Conservation (phyloP, 2,113 vertebrate genomes). For the Mesocricetus auratus region DNA sequence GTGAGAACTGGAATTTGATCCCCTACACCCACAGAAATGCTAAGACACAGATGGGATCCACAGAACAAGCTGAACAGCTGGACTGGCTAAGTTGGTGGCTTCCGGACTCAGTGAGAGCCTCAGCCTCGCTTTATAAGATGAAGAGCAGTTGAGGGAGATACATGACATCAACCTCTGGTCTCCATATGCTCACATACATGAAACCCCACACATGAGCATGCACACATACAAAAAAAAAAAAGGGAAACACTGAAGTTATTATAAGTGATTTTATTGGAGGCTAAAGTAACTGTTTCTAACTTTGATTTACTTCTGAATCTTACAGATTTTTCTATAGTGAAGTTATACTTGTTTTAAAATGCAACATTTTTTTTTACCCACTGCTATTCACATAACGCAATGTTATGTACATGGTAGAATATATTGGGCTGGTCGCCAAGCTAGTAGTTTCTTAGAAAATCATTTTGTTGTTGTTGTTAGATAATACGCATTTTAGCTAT, state of each 20-base stretch:
- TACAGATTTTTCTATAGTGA: slow-evolving; percentile 16
- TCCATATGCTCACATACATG: background rate
- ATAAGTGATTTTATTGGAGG: background rate
- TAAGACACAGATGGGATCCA: background rate
- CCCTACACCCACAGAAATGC: background rate
- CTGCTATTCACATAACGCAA: background rate
- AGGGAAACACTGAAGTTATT: background rate
- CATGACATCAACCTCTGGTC: background rate
- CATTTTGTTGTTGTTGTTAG: background rate
- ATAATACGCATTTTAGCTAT: background rate
- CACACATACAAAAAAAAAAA: background rate
- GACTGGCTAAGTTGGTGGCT: background rate
- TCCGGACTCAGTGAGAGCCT: background rate
- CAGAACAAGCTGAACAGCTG: background rate
- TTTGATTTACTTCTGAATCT: background rate
- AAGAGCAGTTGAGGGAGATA: background rate
- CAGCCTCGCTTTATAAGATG: background rate
- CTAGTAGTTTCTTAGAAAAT: background rate
- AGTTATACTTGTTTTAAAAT: background rate
- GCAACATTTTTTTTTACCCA: background rate
- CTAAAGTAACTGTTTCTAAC: background rate
- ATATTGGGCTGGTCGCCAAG: background rate
- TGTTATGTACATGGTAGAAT: background rate
- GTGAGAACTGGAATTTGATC: background rate
- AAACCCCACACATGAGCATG: background rate